phyloP scores from a whole-genome alignment of 2,113 vertebrate genomes.

The Eupsittula cactorum region DNA sequence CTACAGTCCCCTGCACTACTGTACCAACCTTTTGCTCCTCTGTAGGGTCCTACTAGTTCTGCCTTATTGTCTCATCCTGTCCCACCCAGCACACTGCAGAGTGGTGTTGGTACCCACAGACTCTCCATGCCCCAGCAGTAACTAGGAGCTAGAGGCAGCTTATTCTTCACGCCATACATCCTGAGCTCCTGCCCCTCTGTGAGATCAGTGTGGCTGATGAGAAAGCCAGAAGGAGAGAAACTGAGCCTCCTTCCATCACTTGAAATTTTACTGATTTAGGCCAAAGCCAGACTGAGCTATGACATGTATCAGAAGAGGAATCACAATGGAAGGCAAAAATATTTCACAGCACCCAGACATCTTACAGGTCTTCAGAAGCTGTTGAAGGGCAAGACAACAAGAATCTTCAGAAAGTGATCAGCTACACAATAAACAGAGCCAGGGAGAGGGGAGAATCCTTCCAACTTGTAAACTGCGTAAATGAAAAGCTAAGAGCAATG shows the following conservation, averaged over 20 bases:
- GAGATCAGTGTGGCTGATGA: neutral
- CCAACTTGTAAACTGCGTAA: neutral
- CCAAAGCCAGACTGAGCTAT: neutral
- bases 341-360: neutral
- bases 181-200: neutral
- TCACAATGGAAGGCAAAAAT: neutral
- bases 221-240: neutral
- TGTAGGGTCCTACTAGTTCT: neutral
- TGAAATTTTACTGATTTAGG: neutral
- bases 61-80: neutral
- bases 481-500: neutral
- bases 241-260: neutral
- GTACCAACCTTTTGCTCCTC: neutral
- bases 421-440: neutral
- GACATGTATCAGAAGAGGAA: neutral
- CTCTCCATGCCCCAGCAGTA: neutral
- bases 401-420: neutral
- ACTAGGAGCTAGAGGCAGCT: neutral
- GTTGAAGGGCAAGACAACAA: neutral
- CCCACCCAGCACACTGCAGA: neutral
- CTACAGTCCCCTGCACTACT: neutral
- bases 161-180: fast-evolving
- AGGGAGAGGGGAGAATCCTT: neutral
- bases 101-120: fast-evolving
- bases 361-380: neutral